Percentiles rank a stretch among this genome's conserved stretches.
Evolutionary conservation across 2,797 vertebrate genomes (phyloP).

Genomic region (Gymnothorax javanicus): DNA sequence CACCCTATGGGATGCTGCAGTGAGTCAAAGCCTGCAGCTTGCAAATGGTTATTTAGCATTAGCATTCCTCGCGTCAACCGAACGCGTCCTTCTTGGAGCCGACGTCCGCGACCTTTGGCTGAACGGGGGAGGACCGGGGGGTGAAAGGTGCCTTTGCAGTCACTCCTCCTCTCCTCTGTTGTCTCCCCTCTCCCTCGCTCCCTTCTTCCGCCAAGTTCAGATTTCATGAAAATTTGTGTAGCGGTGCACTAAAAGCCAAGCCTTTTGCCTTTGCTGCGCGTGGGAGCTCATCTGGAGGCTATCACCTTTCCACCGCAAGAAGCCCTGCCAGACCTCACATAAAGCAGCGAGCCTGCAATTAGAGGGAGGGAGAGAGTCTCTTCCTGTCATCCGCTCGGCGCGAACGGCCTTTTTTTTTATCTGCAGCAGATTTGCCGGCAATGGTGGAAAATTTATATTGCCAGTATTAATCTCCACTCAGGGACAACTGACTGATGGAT

Average conservation of each 20-base stretch:
- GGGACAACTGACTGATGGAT: constrained; percentile 1
- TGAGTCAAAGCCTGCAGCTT: too few species aligned
- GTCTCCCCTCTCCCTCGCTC: background rate
- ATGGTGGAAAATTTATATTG: constrained; percentile 24
- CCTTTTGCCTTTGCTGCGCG: constrained; percentile 8
- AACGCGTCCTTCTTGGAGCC: too few species aligned
- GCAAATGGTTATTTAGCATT: too few species aligned
- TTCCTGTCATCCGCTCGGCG: background rate
- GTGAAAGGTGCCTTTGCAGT: background rate
- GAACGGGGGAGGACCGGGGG: background rate
- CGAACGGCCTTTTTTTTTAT: background rate
- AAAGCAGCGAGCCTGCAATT: background rate
- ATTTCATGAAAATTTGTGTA: constrained; percentile 12
- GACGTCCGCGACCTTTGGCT: background rate
- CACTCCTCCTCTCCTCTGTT: background rate
- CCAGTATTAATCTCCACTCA: constrained; percentile 33
- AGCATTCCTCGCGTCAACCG: too few species aligned
- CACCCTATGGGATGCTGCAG: too few species aligned
- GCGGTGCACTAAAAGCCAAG: constrained; percentile 11
- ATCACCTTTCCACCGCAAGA: constrained; percentile 20
- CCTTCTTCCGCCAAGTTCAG: background rate
- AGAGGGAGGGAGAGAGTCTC: background rate
- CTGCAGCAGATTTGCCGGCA: background rate
- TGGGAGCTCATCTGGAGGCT: background rate
- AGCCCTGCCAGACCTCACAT: background rate